phyloP scores from a whole-genome alignment of 2,888 invertebrate species.

The Ennomos quercinarius region DNA sequence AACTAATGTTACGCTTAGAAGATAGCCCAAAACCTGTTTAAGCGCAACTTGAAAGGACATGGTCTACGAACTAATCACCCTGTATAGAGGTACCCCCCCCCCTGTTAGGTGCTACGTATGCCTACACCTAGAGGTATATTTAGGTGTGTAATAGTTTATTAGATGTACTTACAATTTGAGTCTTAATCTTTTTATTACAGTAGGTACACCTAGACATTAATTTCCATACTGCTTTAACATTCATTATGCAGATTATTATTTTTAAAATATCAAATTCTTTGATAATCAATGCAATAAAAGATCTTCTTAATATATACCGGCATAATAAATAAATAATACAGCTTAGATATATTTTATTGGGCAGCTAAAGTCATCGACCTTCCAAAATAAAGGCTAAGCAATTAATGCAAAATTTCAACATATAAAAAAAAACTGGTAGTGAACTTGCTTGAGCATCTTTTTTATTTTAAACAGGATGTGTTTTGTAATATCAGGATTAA shows the following conservation, averaged over 20 bases:
- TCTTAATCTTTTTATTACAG: too few species aligned
- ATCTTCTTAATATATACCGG: not conserved
- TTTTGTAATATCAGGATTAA: not conserved
- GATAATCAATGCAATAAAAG: conserved; percentile 4
- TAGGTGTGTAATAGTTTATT: too few species aligned
- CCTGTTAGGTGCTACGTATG: too few species aligned
- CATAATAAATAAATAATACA: not conserved
- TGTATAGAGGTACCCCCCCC: too few species aligned
- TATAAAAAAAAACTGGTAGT: not conserved
- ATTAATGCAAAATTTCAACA: too few species aligned
- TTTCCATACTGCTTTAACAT: not conserved
- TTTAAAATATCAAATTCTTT: conserved; percentile 21
- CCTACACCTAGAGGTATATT: too few species aligned
- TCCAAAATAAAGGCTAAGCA: not conserved
- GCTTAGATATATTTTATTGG: not conserved
- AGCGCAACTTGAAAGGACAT: too few species aligned
- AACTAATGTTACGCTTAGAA: too few species aligned
- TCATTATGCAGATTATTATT: conserved; percentile 11
- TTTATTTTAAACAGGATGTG: not conserved
- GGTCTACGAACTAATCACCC: too few species aligned
- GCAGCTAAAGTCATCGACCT: conserved; percentile 15
- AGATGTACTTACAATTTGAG: too few species aligned
- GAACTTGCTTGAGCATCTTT: not conserved
- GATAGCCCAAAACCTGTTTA: too few species aligned
- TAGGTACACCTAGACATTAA: too few species aligned